Evolutionary conservation across 1,140 invertebrate genomes (phyloP), one percentile per base, ranked within the genome.

Genomic region (Sycobia sp.): DNA sequence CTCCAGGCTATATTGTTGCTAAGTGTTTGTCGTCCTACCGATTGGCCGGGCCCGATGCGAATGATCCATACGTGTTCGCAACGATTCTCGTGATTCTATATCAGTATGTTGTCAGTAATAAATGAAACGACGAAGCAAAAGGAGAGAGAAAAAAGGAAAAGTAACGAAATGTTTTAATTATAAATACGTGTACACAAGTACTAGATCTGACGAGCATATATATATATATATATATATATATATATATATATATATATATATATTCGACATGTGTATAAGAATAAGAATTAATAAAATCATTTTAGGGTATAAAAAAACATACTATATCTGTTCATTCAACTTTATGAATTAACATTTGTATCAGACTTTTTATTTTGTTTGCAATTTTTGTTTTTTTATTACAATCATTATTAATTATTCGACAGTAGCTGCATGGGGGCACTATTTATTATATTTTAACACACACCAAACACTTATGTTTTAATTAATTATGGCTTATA

Each of bases 201-300:
- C 62, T 73, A 76, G 69, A 70, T 70, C 64, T 70, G 71, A 69
- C 65, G 70, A 72, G 59, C 66, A 69, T 32, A 32, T 32, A 32
- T 32, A 7, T n/a, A n/a, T n/a, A n/a, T n/a, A n/a, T n/a, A n/a
- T n/a, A n/a, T n/a, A n/a, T n/a, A n/a, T n/a, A n/a, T n/a, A n/a
- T n/a, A n/a, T n/a, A n/a, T n/a, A n/a, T n/a, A n/a, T n/a, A n/a
- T n/a, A n/a, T n/a, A n/a, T n/a, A n/a, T n/a, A n/a, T 72, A 70
- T 76, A 72, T 75, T 75, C 72, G 74, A 75, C 73, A 75, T 68
- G 74, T 69, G 75, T 79, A 77, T 78, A 79, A 79, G 76, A 69
- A 73, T 77, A 77, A 75, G 70, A 74, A 71, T 76, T 72, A 78
- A 79, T 78, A 79, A 79, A 78, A 71, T 71, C 71, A 78, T 77